phyloP scores from a whole-genome alignment of 2,888 invertebrate species.

The Pseudanteris insignis region DNA sequence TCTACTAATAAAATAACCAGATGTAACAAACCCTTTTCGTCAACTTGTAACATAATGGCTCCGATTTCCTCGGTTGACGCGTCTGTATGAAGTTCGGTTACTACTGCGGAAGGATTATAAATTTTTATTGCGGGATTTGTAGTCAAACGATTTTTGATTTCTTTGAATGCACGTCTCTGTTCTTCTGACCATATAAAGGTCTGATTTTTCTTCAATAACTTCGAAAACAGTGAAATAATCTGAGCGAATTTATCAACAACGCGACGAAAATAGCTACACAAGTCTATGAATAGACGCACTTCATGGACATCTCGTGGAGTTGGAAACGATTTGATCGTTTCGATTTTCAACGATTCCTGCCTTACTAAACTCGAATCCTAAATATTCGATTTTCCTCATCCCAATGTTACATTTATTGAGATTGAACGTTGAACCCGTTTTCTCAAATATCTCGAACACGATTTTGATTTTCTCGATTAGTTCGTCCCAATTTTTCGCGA shows the following conservation, averaged over 20 bases:
- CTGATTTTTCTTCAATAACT: not conserved
- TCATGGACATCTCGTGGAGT: not conserved
- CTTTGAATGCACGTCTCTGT: not conserved
- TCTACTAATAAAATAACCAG: slow-evolving; percentile 3
- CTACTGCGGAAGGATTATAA: not conserved
- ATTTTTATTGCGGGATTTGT: slow-evolving; percentile 1
- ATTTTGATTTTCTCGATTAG: not conserved
- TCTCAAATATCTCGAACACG: not conserved
- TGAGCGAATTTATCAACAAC: not conserved
- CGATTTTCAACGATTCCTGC: not conserved
- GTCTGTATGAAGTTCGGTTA: slow-evolving; percentile 5
- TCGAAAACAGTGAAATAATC: not conserved
- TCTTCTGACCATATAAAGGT: not conserved
- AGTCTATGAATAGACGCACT: not conserved
- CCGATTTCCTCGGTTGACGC: slow-evolving; percentile 3
- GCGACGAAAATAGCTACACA: slow-evolving; percentile 3
- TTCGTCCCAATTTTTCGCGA: not conserved
- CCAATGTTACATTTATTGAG: not conserved
- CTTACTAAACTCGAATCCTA: slow-evolving; percentile 1
- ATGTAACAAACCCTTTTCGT: not conserved
- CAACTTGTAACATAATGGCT: not conserved
- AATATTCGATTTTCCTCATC: not conserved
- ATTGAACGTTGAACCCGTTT: not conserved
- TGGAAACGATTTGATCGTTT: not conserved
- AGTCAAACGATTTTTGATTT: not conserved